Conservation (phyloP, 2,797 vertebrate genomes). For the Poeciliopsis infans region DNA sequence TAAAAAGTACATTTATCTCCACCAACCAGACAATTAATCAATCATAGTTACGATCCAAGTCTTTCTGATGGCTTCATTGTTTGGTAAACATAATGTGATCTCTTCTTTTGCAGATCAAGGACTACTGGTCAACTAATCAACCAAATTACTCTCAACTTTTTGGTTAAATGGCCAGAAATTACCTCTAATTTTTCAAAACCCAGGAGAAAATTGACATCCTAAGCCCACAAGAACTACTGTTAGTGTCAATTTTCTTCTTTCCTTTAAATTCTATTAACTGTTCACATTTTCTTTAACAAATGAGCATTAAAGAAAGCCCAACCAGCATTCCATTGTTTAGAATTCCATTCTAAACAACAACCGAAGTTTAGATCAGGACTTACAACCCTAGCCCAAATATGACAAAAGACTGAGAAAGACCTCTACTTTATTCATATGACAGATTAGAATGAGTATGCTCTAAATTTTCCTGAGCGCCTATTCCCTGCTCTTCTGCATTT, state of each 20-base stretch:
- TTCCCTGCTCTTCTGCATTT: conserved; percentile 48
- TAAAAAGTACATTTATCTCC: neutral
- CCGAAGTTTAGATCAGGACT: conserved; percentile 45
- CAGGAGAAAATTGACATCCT: neutral
- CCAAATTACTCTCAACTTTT: neutral
- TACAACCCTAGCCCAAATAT: conserved; percentile 28
- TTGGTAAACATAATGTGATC: neutral
- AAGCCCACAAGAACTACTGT: neutral
- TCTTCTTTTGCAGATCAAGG: conserved; percentile 2
- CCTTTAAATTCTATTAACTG: conserved; percentile 12
- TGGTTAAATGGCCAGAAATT: neutral
- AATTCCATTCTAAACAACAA: conserved; percentile 39
- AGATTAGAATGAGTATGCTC: conserved; percentile 47
- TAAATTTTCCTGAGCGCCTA: conserved; percentile 36
- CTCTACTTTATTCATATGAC: conserved; percentile 31
- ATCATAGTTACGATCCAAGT: too few relatives aligned
- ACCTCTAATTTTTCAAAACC: neutral
- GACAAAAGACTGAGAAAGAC: conserved; percentile 15
- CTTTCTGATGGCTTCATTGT: neutral
- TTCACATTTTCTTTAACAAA: neutral
- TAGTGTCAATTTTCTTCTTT: neutral
- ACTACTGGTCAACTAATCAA: neutral
- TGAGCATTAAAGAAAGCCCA: conserved; percentile 21
- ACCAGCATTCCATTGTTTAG: conserved; percentile 37
- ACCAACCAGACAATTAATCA: neutral